Base-by-base conservation (phyloP, 2,888 invertebrate genomes). In the Tenthredo scrophulariae region DNA sequence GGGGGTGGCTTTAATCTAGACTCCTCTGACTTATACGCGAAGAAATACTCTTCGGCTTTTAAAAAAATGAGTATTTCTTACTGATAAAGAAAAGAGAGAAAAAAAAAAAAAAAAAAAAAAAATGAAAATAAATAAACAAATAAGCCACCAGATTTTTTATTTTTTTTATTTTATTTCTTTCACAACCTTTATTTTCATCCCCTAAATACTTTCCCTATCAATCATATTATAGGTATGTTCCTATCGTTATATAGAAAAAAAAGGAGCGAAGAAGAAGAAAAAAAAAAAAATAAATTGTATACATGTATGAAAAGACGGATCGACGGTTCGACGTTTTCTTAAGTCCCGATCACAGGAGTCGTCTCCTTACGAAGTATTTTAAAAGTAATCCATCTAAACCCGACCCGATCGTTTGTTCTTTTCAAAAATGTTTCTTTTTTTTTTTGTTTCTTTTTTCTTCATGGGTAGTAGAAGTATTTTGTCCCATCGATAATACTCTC, bases 311-410 rank as follows among this genome's bases (percentile, higher is more conserved):
- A 54, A 77, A 50, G 50, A 77, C 77, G 50, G 50, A 77, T 50
- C 29, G n/a, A n/a, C n/a, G n/a, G 77, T 29, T 13, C 29, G 29
- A 6, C 26, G 54, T 40, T 43, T 74, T 33, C 77, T n/a, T 33
- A n/a, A 26, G 50, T 50, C 26, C 26, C 29, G 43, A 43, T 40
- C 15, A 29, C 26, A 22, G 43, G 9, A 72, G 74, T 46, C 70
- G 43, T 15, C 15, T 75, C 46, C 33, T 75, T 26, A 37, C n/a
- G 46, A 75, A 46, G 75, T 75, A 75, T 75, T 75, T 75, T 46
- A 46, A 75, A 75, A 75, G 75, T 75, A 75, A 75, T 75, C 75
- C 75, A 75, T 75, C 75, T 46, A 26, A 75, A 46, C 75, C 46
- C 46, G 22, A 46, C 22, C 46, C 46, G 70, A 70, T 37, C 18